These are phyloP conservation scores for Lycia hirtaria DNA, from an alignment of 2,888 invertebrate genomes.

Conservation along the genomic window DNA sequence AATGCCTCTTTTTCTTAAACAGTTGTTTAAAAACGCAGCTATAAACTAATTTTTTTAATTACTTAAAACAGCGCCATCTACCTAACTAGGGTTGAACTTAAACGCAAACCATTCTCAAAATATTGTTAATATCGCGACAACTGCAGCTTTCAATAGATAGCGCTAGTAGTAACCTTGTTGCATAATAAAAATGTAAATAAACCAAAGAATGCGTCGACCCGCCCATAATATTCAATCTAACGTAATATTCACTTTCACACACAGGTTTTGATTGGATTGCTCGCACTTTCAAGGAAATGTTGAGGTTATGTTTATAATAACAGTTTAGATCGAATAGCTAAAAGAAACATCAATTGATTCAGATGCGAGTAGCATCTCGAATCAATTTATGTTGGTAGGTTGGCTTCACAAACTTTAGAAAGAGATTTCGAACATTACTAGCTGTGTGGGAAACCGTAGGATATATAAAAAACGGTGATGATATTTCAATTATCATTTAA, in stretches of 20 bases:
- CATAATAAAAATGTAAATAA: constrained; percentile 19
- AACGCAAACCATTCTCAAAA: not conserved
- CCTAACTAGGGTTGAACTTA: constrained; percentile 18
- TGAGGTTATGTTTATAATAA: not conserved
- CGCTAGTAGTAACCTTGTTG: constrained; percentile 23
- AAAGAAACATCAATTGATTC: not conserved
- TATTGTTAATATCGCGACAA: not conserved
- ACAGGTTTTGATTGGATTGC: constrained; percentile 6
- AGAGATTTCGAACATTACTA: too few species aligned
- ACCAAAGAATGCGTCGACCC: constrained; percentile 1
- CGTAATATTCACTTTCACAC: constrained; percentile 34
- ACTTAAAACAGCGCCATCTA: constrained; percentile 34
- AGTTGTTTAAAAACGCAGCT: too few species aligned
- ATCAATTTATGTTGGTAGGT: too few species aligned
- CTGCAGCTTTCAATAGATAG: constrained; percentile 32
- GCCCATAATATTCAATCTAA: constrained; percentile 3
- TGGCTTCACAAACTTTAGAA: too few species aligned
- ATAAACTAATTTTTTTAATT: not conserved
- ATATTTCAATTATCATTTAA: too few species aligned
- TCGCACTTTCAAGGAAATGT: constrained; percentile 15
- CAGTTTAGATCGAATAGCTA: not conserved
- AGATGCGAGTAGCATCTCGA: not conserved
- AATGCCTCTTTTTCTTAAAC: too few species aligned
- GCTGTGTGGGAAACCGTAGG: too few species aligned
- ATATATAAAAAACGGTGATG: too few species aligned